phyloP scores from a whole-genome alignment of 2,113 vertebrate genomes.

The Microcebus tavaratra region DNA sequence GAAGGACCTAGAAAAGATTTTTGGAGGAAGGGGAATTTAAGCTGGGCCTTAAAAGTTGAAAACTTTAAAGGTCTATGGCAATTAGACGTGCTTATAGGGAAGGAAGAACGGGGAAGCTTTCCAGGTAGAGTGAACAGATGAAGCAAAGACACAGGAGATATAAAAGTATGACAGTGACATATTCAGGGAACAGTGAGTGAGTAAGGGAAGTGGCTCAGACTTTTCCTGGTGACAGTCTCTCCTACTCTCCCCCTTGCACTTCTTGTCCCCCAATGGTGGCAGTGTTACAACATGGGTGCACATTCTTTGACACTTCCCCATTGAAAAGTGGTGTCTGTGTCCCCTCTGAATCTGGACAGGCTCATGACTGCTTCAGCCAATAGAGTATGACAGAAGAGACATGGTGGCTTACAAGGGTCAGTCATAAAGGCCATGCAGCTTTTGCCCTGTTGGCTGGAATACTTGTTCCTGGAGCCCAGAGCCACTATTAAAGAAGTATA shows the following conservation, averaged over 20 bases:
- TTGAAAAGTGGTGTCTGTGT: background rate
- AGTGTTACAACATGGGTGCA: background rate
- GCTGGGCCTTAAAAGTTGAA: background rate
- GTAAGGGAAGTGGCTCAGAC: background rate
- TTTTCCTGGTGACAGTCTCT: background rate
- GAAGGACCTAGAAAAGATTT: background rate
- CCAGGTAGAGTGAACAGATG: background rate
- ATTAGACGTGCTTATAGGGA: background rate
- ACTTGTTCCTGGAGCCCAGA: background rate
- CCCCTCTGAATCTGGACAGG: background rate
- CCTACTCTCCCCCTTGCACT: background rate
- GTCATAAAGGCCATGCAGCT: background rate
- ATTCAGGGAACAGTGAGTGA: background rate
- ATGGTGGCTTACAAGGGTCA: background rate
- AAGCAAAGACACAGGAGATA: background rate
- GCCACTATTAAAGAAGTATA: background rate
- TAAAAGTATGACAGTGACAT: background rate
- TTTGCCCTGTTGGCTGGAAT: background rate
- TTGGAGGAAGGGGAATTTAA: constrained; percentile 21
- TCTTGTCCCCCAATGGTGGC: too few species aligned
- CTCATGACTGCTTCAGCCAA: background rate
- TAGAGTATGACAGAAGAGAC: background rate
- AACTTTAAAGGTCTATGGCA: background rate
- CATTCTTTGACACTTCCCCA: background rate
- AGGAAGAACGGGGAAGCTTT: background rate